Evolutionary conservation across 2,888 invertebrate species (phyloP).

Genomic region (Papilio elwesi): DNA sequence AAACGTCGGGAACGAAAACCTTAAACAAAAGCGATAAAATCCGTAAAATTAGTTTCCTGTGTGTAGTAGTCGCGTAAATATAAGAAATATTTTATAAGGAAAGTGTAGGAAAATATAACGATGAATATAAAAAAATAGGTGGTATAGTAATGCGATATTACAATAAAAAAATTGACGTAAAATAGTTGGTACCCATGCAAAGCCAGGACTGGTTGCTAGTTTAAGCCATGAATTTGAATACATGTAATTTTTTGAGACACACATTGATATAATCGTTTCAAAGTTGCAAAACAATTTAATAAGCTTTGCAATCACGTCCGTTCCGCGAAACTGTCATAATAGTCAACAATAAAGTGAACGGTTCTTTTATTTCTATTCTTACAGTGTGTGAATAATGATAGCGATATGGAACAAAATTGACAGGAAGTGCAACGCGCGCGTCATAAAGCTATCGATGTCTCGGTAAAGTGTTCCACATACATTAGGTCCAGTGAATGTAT

Average conservation of each 20-base stretch:
- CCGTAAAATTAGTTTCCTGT: too few species aligned
- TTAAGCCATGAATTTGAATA: too few species aligned
- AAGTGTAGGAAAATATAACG: too few species aligned
- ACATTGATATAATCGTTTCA: conserved; percentile 5
- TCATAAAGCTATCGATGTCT: conserved; percentile 61
- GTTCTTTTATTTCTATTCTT: conserved; percentile 32
- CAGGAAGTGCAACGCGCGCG: conserved; percentile 50
- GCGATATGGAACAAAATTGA: conserved; percentile 28
- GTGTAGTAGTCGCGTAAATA: too few species aligned
- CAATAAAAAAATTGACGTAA: too few species aligned
- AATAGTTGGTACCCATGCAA: too few species aligned
- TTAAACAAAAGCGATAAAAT: too few species aligned
- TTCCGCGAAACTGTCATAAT: conserved; percentile 25
- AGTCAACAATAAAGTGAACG: conserved; percentile 21
- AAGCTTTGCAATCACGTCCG: conserved; percentile 19
- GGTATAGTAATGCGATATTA: too few species aligned
- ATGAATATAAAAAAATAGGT: too few species aligned
- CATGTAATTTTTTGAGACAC: not conserved
- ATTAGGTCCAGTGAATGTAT: conserved; percentile 50
- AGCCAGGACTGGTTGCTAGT: too few species aligned
- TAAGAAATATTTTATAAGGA: too few species aligned
- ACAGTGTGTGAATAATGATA: conserved; percentile 26
- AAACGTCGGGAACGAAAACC: too few species aligned
- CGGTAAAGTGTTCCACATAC: conserved; percentile 61
- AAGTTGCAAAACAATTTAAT: conserved; percentile 23